These are phyloP conservation scores for Neoitamus cyanurus DNA, from an alignment of 2,888 invertebrate genomes.

Conservation along the genomic window DNA sequence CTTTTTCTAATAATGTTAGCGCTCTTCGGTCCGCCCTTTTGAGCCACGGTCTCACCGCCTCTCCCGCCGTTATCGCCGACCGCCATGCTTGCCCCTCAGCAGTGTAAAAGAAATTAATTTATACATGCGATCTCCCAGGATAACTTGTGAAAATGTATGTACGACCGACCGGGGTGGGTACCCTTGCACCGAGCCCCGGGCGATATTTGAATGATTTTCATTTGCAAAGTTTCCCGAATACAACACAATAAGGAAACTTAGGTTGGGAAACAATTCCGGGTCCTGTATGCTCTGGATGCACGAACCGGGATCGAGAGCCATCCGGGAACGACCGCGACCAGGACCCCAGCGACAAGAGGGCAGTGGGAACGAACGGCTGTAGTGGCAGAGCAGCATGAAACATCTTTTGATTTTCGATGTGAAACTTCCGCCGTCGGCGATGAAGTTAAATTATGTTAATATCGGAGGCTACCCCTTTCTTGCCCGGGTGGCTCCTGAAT, in stretches of 20 bases:
- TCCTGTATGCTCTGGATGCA: neutral
- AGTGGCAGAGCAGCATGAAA: neutral
- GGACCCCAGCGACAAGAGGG: neutral
- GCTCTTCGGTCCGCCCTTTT: too few relatives aligned
- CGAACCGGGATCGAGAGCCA: neutral
- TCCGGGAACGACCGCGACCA: neutral
- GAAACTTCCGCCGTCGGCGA: neutral
- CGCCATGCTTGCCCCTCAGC: neutral
- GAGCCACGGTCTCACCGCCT: too few relatives aligned
- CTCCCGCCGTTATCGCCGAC: neutral
- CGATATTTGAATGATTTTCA: constrained; percentile 20
- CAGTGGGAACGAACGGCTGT: constrained; percentile 3
- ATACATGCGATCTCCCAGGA: constrained; percentile 2
- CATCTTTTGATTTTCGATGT: constrained; percentile 24
- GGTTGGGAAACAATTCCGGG: neutral
- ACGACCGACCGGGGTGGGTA: neutral
- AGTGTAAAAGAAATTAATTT: constrained; percentile 6
- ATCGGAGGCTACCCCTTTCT: neutral
- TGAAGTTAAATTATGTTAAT: constrained; percentile 26
- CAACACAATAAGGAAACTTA: constrained; percentile 8
- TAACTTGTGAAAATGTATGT: neutral
- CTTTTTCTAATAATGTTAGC: neutral
- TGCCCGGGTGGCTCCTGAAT: constrained; percentile 7
- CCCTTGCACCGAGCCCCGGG: neutral
- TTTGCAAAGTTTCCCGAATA: constrained; percentile 6